phyloP scores from a whole-genome alignment of 2,888 invertebrate species.

The Scaeva pyrastri region DNA sequence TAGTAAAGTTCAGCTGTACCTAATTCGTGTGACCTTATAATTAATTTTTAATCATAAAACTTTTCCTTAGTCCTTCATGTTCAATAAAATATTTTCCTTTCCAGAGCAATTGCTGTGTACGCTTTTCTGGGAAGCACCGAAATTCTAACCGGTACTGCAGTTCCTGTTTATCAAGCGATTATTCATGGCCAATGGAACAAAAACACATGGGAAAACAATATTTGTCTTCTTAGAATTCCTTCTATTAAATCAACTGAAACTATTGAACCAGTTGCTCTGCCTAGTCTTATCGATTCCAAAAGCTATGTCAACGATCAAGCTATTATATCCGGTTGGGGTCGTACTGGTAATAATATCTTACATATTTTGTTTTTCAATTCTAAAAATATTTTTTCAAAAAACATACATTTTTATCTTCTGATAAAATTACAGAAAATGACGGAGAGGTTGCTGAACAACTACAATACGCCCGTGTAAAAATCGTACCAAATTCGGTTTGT shows the following conservation, averaged over 20 bases:
- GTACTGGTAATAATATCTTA: constrained; percentile 78
- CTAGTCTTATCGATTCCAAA: constrained; percentile 64
- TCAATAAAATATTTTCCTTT: too few species aligned
- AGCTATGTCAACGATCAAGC: constrained; percentile 76
- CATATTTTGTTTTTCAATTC: background rate
- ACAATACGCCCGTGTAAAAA: background rate
- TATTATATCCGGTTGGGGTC: constrained; percentile 81
- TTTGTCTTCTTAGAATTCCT: constrained; percentile 70
- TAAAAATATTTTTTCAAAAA: background rate
- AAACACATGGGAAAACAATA: constrained; percentile 78
- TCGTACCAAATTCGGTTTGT: background rate
- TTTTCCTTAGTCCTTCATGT: too few species aligned
- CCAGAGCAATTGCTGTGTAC: background rate
- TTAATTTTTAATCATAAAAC: too few species aligned
- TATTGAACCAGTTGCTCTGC: constrained; percentile 76
- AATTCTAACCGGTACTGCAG: background rate
- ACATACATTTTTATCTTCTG: too few species aligned
- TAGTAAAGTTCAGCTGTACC: too few species aligned
- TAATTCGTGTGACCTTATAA: too few species aligned
- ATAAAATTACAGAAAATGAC: too few species aligned
- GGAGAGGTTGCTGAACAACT: background rate
- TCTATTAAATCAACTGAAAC: background rate
- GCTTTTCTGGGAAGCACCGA: background rate
- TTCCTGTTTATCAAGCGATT: background rate
- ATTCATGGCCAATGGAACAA: constrained; percentile 69